Base-by-base conservation (phyloP, 2,797 vertebrate species). In the Crax fasciolata region DNA sequence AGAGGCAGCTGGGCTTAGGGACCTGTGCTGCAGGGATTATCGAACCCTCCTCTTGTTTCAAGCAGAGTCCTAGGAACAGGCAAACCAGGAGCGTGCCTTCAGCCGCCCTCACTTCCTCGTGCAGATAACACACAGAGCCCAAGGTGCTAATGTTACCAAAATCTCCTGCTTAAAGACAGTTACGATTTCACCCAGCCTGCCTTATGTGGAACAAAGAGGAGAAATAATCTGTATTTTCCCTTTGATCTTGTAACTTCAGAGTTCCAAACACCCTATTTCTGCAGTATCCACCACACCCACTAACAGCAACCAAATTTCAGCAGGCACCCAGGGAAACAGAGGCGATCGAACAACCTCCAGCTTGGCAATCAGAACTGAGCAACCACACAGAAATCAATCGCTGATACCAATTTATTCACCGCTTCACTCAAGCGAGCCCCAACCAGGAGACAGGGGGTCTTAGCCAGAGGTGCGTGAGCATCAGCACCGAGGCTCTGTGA, bases 31-130 rank as follows among this genome's bases (percentile, higher is more conserved):
- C 44, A 82, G 79, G 58, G 58, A 81, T 92, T 89, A 95, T 59
- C 87, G 83, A 96, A 72, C 49, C 41, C 79, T 70, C 57, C 84
- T 86, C 19, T 4, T 25, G 11, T 90, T 88, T 93, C 90, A 94
- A 89, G 72, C 14, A 49, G 73, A 82, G 28, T 25, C 38, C 62
- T 15, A 63, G 70, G 79, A 93, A 93, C 30, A 27, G 48, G 62
- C 54, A 52, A 80, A 96, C 77, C 84, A 82, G 28, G 82, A 89
- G 43, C 0, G 1, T 10, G 44, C 78, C 18, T 89, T 89, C 81
- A 90, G 11, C 78, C 86, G 63, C 94, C 71, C 70, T 70, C 49
- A 79, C 74, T 91, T 84, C 94, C 71, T 93, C n/a, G 3, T 14
- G 25, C 25, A 87, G 73, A 61, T 87, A 76, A 94, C 44, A 38